These are phyloP conservation scores for Apus apus DNA, from an alignment of 2,113 vertebrate genomes.

Conservation along the genomic window DNA sequence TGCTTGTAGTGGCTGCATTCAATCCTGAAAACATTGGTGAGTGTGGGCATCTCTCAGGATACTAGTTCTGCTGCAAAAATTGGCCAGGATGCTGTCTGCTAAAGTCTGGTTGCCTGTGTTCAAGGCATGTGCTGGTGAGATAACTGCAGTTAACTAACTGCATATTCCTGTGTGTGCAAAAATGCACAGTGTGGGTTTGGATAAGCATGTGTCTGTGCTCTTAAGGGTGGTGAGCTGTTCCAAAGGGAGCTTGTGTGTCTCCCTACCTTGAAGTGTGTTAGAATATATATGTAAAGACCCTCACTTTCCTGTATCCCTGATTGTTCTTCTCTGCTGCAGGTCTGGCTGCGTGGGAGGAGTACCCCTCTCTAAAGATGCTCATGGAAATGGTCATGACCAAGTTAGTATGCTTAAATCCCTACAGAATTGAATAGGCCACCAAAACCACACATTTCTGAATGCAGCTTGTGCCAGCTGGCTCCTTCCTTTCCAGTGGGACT, in stretches of 20 bases:
- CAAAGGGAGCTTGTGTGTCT: neutral
- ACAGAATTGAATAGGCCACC: neutral
- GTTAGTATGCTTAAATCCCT: constrained; percentile 70
- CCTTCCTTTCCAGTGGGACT: neutral
- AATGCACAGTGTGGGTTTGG: neutral
- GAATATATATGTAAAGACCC: neutral
- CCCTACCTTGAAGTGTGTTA: neutral
- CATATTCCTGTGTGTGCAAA: neutral
- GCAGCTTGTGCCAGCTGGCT: neutral
- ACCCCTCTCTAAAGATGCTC: constrained; percentile 97
- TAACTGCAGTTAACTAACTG: neutral
- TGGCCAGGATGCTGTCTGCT: neutral
- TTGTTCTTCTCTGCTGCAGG: constrained; percentile 72
- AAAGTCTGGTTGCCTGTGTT: neutral
- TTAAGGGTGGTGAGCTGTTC: neutral
- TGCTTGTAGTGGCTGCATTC: constrained; percentile 95
- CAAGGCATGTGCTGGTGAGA: neutral
- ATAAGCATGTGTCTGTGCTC: neutral
- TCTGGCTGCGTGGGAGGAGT: constrained; percentile 95
- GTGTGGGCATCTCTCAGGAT: neutral
- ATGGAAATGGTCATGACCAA: constrained; percentile 99
- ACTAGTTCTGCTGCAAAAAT: neutral
- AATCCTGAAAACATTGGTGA: constrained; percentile 98
- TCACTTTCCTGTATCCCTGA: neutral
- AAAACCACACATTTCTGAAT: neutral